These are phyloP conservation scores for Busseola fusca DNA, from an alignment of 2,888 invertebrate genomes.

Conservation along the genomic window DNA sequence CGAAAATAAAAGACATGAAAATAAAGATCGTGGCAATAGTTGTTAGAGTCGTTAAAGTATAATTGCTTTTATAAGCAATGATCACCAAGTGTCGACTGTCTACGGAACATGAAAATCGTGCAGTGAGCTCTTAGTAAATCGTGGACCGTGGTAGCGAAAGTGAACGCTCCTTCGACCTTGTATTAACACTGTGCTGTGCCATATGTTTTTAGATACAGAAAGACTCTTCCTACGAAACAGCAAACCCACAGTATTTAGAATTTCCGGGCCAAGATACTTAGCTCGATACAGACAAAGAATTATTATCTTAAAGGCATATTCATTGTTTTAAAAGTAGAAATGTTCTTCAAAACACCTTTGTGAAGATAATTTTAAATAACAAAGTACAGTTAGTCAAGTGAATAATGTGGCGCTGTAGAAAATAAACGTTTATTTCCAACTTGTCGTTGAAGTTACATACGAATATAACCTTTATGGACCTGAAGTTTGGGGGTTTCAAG, in stretches of 20 bases:
- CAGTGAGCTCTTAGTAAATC: slow-evolving; percentile 71
- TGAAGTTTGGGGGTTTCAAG: neutral
- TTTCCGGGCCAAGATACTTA: slow-evolving; percentile 13
- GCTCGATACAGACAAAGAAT: slow-evolving; percentile 13
- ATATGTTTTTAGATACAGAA: slow-evolving; percentile 46
- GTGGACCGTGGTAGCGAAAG: slow-evolving; percentile 78
- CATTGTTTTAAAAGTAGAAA: slow-evolving; percentile 33
- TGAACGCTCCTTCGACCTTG: slow-evolving; percentile 81
- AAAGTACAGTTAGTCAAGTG: slow-evolving; percentile 27
- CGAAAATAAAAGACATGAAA: slow-evolving; percentile 54
- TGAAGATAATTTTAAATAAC: slow-evolving; percentile 26
- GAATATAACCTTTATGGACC: slow-evolving; percentile 2
- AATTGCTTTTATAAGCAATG: slow-evolving; percentile 66
- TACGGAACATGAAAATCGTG: slow-evolving; percentile 66
- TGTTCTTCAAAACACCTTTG: slow-evolving; percentile 24
- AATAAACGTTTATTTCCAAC: slow-evolving; percentile 31
- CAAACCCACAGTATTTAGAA: slow-evolving; percentile 32
- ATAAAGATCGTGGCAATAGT: slow-evolving; percentile 58
- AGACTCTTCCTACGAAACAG: slow-evolving; percentile 26
- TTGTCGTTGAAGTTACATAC: slow-evolving; percentile 28
- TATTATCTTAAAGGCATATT: slow-evolving; percentile 20
- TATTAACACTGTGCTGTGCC: slow-evolving; percentile 61
- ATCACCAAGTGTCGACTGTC: slow-evolving; percentile 62
- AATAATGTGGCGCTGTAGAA: slow-evolving; percentile 15
- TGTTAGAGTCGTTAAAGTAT: slow-evolving; percentile 63